phyloP scores from a whole-genome alignment of 2,113 vertebrate species.

The Callorhinus ursinus region DNA sequence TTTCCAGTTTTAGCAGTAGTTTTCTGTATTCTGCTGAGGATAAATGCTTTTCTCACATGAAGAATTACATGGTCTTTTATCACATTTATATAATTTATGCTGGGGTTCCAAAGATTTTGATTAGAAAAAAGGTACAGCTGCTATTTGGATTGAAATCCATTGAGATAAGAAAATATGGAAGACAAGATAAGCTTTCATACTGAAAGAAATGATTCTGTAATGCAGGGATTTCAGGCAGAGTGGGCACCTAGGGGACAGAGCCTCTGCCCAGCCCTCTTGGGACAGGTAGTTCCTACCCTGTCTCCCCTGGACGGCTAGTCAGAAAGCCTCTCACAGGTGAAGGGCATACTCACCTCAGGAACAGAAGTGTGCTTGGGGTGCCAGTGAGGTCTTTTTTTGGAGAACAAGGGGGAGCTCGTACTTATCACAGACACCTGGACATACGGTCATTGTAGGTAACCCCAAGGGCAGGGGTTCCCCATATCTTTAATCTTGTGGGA shows the following conservation, averaged over 20 bases:
- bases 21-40: not conserved
- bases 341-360: not conserved
- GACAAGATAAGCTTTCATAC: not conserved
- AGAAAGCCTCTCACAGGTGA: not conserved
- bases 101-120: not conserved
- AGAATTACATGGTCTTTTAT: not conserved
- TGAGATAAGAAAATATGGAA: not conserved
- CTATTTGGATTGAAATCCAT: not conserved
- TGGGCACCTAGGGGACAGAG: not conserved
- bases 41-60: not conserved
- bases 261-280: not conserved
- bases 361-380: not conserved
- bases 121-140: not conserved
- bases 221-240: not conserved
- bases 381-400: not conserved
- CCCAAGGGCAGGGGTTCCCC: not conserved
- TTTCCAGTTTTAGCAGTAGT: not conserved
- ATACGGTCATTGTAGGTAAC: not conserved
- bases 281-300: not conserved
- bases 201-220: not conserved
- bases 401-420: not conserved
- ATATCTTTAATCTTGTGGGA: not conserved
- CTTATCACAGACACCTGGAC: not conserved
- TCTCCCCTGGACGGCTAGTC: not conserved
- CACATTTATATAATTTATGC: not conserved